Conservation (phyloP, 2,113 vertebrate genomes). For the Carlito syrichta region DNA sequence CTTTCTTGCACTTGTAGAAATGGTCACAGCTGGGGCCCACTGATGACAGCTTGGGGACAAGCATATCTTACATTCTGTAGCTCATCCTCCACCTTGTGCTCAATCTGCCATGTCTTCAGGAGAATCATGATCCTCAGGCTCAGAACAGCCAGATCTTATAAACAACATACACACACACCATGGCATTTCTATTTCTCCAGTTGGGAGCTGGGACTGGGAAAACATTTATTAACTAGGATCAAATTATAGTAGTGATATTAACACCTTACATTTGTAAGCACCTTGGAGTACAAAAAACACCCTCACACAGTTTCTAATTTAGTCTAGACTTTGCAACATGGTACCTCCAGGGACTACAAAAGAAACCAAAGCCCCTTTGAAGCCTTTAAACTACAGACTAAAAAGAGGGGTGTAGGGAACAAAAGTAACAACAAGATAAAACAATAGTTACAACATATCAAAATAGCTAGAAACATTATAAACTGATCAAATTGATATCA, state of each 20-base stretch:
- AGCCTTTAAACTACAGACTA: background rate
- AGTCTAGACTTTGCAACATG: background rate
- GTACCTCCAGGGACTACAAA: background rate
- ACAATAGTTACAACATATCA: background rate
- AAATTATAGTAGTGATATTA: background rate
- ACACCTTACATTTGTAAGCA: background rate
- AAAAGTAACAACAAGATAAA: background rate
- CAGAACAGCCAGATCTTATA: background rate
- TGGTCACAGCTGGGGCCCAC: background rate
- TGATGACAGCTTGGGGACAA: background rate
- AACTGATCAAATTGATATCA: background rate
- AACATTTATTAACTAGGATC: background rate
- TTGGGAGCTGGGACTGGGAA: background rate
- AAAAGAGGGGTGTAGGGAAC: background rate
- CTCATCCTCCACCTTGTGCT: background rate
- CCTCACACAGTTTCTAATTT: background rate
- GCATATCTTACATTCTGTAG: background rate
- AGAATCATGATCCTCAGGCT: background rate
- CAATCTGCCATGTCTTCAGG: background rate
- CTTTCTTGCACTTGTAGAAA: background rate
- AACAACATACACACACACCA: background rate
- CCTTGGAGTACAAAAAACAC: background rate
- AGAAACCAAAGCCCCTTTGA: background rate
- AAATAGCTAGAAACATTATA: background rate
- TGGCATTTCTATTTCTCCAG: too few relatives aligned